phyloP scores from a whole-genome alignment of 2,113 vertebrate genomes.

The Riparia riparia region DNA sequence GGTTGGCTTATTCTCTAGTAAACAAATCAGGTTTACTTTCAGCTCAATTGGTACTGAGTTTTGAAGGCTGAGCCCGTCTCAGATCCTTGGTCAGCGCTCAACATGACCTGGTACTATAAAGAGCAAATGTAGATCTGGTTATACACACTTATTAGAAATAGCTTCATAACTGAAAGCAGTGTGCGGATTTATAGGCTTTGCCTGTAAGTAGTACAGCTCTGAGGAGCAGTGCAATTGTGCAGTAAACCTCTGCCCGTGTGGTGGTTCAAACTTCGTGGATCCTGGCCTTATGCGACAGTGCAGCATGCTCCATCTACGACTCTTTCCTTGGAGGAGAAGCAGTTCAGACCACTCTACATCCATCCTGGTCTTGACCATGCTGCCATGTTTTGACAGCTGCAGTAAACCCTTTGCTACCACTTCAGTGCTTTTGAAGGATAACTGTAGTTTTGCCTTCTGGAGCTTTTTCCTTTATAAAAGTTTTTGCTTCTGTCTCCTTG shows the following conservation, averaged over 20 bases:
- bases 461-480: not conserved
- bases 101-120: not conserved
- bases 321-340: not conserved
- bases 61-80: not conserved
- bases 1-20: not conserved
- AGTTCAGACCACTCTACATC: not conserved
- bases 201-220: not conserved
- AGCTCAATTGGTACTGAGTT: not conserved
- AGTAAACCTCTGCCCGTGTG: not conserved
- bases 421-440: not conserved
- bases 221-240: not conserved
- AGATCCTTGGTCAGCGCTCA: not conserved
- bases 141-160: not conserved
- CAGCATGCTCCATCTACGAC: not conserved
- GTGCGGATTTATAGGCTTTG: not conserved
- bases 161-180: not conserved
- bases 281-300: accelerated
- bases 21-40: not conserved
- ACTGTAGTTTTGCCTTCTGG: not conserved
- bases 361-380: not conserved
- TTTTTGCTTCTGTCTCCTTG: not conserved
- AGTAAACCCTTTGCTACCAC: not conserved
- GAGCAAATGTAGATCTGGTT: not conserved
- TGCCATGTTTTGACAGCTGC: not conserved
- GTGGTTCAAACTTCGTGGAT: not conserved